These are phyloP conservation scores for Perdita meconis DNA, from an alignment of 2,888 invertebrate species.

Conservation along the genomic window DNA sequence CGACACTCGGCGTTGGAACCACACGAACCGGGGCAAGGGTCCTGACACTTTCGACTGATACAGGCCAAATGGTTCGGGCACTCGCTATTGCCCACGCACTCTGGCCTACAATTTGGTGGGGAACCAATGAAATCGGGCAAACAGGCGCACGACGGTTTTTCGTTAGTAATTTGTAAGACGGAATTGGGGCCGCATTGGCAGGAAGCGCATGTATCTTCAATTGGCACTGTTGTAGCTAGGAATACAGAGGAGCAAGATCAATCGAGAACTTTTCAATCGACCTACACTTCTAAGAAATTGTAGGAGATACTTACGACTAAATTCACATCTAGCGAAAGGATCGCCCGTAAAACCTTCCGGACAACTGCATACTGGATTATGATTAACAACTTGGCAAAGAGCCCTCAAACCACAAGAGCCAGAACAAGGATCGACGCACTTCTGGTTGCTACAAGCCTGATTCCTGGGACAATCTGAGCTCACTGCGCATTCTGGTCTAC, in stretches of 20 bases:
- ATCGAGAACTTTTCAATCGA: neutral
- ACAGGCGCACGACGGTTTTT: constrained; percentile 87
- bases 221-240: constrained; percentile 65
- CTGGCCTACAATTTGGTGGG: constrained; percentile 89
- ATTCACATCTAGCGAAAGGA: constrained; percentile 89
- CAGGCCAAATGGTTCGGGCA: constrained; percentile 84
- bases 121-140: constrained; percentile 89
- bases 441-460: constrained; percentile 91
- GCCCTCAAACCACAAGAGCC: constrained; percentile 92
- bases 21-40: constrained; percentile 86
- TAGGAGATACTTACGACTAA: constrained; percentile 76
- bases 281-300: neutral
- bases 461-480: constrained; percentile 92
- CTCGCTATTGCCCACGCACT: constrained; percentile 84
- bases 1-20: constrained; percentile 84
- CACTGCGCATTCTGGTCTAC: constrained; percentile 92
- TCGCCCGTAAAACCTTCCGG: constrained; percentile 90
- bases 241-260: constrained; percentile 76
- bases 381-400: constrained; percentile 89
- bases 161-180: constrained; percentile 91
- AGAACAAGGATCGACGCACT: constrained; percentile 92
- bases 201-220: constrained; percentile 80
- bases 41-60: constrained; percentile 84
- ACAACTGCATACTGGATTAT: constrained; percentile 88
- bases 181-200: constrained; percentile 88